Conservation (phyloP, 2,797 vertebrate species). For the Tenualosa ilisha region DNA sequence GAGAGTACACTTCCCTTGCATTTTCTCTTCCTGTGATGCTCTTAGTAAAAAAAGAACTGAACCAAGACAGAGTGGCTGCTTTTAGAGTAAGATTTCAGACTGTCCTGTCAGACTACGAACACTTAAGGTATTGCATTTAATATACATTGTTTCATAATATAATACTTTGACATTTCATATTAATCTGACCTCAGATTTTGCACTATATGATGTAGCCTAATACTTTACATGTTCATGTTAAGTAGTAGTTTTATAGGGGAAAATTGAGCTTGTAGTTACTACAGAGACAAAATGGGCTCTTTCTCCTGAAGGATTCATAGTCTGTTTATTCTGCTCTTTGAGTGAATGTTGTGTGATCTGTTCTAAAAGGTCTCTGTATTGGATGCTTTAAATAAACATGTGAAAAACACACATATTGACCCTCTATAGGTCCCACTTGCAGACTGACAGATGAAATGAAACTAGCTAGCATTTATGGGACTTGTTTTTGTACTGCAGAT, state of each 20-base stretch:
- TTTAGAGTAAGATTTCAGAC: background rate
- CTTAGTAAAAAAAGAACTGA: background rate
- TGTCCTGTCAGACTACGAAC: background rate
- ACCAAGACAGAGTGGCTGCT: background rate
- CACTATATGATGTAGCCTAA: background rate
- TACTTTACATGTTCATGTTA: background rate
- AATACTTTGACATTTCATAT: too few relatives aligned
- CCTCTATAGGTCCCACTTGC: background rate
- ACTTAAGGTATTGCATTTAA: background rate
- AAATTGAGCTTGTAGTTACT: background rate
- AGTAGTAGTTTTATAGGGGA: background rate
- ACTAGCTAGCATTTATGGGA: background rate
- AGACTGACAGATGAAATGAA: background rate
- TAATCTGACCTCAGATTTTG: too few relatives aligned
- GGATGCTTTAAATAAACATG: background rate
- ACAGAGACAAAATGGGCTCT: background rate
- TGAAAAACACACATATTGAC: background rate
- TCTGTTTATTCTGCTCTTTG: background rate
- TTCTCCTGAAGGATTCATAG: background rate
- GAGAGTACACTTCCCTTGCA: background rate
- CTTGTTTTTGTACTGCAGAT: too few relatives aligned
- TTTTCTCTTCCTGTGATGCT: background rate
- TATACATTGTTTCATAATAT: background rate
- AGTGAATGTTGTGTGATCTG: background rate
- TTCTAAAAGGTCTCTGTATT: background rate